Evolutionary conservation across 2,888 invertebrate species (phyloP), one percentile per base, ranked within the genome.

Genomic region (Mellilla xanthometata): DNA sequence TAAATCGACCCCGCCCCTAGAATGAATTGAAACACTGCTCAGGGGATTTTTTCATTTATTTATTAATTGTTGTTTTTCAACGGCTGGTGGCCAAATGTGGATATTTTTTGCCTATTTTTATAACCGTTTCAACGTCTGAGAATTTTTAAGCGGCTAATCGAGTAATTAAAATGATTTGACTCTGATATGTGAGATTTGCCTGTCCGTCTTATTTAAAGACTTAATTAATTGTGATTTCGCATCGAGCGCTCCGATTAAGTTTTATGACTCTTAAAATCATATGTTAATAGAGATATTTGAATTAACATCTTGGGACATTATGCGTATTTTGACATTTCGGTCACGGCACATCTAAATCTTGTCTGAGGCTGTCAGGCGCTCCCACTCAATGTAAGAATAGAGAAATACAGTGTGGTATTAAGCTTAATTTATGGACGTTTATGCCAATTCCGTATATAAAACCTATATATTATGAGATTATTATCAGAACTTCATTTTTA

Each of bases 21-120:
- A 85, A 86, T 86, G 86, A 87, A 87, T 86, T 88, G 88, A 89
- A 88, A 88, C 86, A 86, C 84, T 76, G 84, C 66, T 72, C 58
- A 61, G 67, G 57, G 53, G 52, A 62, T 69, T 76, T 77, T 81
- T 84, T 75, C 69, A 73, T 77, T 76, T 78, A 78, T 79, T 79
- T 76, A 77, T 87, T 87, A 85, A 86, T 87, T 86, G 82, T 83
- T 80, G 76, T 86, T 86, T 86, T 83, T 83, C 70, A 68, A 70
- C 66, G 69, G 72, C 66, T 70, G 81, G 78, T 80, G 81, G 81
- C 76, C 77, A 65, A 62, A 62, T 51, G 61, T 54, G 62, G 58
- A 26, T n/a, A 11, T 29, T 28, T 24, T 2, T 40, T 7, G n/a
- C 2, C 36, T 38, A 47, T 41, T 47, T 40, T 68, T 68, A 66